Conservation (phyloP, 2,888 invertebrate species). For the Spatulosminthurus flaviceps region DNA sequence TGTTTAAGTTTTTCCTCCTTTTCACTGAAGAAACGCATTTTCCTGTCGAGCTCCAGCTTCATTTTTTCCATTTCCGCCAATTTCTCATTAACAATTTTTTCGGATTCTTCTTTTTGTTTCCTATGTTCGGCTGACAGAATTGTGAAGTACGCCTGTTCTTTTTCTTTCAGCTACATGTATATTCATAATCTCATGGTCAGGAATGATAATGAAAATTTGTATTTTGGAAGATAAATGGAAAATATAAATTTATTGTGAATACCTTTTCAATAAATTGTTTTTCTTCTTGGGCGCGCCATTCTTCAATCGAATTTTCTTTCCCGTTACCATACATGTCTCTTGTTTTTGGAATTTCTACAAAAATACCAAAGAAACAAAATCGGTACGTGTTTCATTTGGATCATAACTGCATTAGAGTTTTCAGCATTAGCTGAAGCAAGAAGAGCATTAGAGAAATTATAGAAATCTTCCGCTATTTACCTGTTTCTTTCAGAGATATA, state of each 20-base stretch:
- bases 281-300: constrained; percentile 24
- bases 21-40: background rate
- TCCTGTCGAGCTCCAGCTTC: constrained; percentile 4
- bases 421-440: no score
- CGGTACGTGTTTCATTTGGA: no score
- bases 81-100: constrained; percentile 26
- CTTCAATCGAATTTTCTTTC: background rate
- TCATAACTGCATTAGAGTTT: no score
- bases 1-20: constrained; percentile 28
- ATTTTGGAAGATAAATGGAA: no score
- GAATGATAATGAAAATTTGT: no score
- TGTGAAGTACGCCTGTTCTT: constrained; percentile 31
- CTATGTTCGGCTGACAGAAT: constrained; percentile 31
- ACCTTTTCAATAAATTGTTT: background rate
- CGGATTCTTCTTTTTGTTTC: constrained; percentile 41
- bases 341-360: background rate
- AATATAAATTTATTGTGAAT: no score
- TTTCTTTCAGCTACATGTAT: constrained; percentile 30
- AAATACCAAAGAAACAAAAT: no score
- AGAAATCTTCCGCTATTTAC: no score
- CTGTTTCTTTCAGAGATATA: background rate
- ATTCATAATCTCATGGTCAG: no score
- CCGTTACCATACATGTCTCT: background rate
- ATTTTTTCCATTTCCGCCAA: background rate
- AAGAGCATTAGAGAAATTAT: no score